Conservation (phyloP, 2,113 vertebrate species). For the Micronisus gabar region DNA sequence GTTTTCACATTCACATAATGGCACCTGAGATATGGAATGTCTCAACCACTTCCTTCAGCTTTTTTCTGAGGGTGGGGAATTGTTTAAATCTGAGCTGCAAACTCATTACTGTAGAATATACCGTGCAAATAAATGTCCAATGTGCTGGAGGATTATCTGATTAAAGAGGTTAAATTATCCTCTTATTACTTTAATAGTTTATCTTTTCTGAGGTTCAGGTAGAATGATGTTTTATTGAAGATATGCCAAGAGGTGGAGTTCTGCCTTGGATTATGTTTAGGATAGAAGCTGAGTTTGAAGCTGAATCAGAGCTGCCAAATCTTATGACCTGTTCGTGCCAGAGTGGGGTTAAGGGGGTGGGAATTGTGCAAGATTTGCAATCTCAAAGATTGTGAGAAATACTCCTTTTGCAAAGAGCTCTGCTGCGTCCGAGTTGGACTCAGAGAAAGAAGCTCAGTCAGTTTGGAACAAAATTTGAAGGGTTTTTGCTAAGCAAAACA, state of each 20-base stretch:
- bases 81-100: conserved; percentile 49
- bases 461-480: neutral
- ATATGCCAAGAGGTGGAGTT: conserved; percentile 51
- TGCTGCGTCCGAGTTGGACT: neutral
- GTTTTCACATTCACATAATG: conserved; percentile 66
- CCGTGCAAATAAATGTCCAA: conserved; percentile 58
- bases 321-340: neutral
- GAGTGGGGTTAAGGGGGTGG: neutral
- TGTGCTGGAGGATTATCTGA: conserved; percentile 69
- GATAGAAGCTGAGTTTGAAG: neutral
- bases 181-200: conserved; percentile 70
- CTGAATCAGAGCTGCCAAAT: conserved; percentile 35
- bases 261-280: conserved; percentile 14
- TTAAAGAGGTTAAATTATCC: conserved; percentile 68
- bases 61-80: conserved; percentile 62
- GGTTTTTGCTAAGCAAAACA: neutral
- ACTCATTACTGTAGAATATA: conserved; percentile 37
- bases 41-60: conserved; percentile 70
- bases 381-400: neutral
- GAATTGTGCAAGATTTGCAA: neutral
- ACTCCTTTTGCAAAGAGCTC: neutral
- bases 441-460: neutral
- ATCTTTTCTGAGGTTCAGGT: conserved; percentile 66
- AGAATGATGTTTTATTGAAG: conserved; percentile 64
- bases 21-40: conserved; percentile 69